Conservation (phyloP, 2,113 vertebrate genomes). For the Tamias sibiricus region DNA sequence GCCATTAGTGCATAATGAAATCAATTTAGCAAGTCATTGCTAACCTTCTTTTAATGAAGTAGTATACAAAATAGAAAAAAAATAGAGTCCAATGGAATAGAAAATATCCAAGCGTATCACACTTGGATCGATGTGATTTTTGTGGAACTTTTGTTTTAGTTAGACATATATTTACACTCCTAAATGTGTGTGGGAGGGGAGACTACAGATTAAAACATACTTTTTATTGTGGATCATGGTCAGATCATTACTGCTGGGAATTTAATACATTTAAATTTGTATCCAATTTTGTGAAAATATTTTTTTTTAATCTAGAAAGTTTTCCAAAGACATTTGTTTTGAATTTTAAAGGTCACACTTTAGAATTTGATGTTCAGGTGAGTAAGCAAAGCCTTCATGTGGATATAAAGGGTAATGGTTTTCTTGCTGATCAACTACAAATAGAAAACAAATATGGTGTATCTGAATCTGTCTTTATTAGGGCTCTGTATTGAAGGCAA, state of each 20-base stretch:
- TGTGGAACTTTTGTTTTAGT: neutral
- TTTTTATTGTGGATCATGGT: neutral
- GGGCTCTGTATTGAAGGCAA: neutral
- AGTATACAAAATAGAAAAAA: neutral
- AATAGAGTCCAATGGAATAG: neutral
- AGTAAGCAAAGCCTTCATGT: neutral
- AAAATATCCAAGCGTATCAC: neutral
- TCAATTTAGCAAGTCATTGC: conserved; percentile 39
- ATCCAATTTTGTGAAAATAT: neutral
- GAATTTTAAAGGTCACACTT: neutral
- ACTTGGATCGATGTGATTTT: neutral
- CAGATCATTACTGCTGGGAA: neutral
- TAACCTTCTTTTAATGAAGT: conserved; percentile 33
- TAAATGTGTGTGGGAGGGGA: no score
- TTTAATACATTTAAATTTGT: neutral
- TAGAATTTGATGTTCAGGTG: neutral
- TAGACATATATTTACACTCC: neutral
- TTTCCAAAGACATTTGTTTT: conserved; percentile 23
- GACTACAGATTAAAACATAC: neutral
- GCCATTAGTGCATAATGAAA: conserved; percentile 52
- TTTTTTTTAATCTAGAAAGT: neutral
- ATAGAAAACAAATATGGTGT: neutral
- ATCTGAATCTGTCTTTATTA: neutral
- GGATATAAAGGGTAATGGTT: neutral
- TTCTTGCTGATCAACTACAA: neutral